Conservation (phyloP, 2,113 vertebrate genomes). For the Callopanchax toddi region DNA sequence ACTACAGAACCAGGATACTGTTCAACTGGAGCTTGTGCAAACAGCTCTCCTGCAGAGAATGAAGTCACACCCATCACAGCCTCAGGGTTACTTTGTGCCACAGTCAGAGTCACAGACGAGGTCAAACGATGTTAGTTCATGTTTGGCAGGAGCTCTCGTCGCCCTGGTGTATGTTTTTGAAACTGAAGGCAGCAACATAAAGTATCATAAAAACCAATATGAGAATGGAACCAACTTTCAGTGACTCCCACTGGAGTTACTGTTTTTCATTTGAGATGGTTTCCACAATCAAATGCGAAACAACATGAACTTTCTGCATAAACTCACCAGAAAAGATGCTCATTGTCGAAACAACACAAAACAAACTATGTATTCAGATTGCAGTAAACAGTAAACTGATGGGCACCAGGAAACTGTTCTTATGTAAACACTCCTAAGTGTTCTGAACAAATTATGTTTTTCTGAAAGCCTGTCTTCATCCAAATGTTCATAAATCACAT, state of each 20-base stretch:
- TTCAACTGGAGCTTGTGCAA: constrained; percentile 92
- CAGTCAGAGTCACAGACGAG: neutral
- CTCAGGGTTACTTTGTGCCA: neutral
- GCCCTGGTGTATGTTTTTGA: neutral
- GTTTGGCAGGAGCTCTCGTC: neutral
- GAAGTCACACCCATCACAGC: constrained; percentile 19
- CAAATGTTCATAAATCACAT: no score
- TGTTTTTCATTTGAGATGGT: neutral
- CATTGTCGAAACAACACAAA: no score
- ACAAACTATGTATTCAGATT: no score
- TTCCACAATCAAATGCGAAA: neutral
- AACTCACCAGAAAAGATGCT: no score
- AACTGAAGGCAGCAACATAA: no score
- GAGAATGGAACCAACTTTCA: neutral
- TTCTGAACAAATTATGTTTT: neutral
- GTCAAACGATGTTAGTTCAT: neutral
- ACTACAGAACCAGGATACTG: constrained; percentile 89
- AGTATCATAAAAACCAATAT: no score
- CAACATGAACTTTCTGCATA: neutral
- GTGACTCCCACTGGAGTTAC: neutral
- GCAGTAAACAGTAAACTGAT: no score
- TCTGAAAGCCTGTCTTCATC: neutral
- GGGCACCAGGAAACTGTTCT: neutral
- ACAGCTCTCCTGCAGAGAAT: constrained; percentile 87
- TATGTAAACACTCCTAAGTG: no score